Percentiles rank a stretch among this genome's conserved stretches.
These are phyloP conservation scores for Maniola hyperantus DNA, from an alignment of 2,888 invertebrate species.

Conservation along the genomic window DNA sequence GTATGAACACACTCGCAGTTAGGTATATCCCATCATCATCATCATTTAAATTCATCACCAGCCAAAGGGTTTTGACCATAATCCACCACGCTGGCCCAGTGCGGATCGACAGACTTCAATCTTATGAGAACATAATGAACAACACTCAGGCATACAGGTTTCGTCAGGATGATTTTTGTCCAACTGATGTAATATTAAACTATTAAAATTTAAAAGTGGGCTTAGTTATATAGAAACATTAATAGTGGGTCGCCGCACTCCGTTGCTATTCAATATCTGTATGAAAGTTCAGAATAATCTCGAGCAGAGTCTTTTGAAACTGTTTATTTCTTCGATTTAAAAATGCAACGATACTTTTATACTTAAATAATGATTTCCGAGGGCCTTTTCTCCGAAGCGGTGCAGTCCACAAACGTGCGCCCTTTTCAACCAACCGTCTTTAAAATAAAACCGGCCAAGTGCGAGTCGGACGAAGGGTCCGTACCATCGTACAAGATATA, in stretches of 20 bases:
- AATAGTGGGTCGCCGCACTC: constrained; percentile 32
- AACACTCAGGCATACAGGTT: too few species aligned
- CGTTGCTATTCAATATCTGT: constrained; percentile 36
- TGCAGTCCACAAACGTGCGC: neutral
- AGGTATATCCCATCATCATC: too few species aligned
- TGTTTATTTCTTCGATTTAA: constrained; percentile 26
- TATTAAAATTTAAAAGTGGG: constrained; percentile 28
- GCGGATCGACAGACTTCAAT: too few species aligned
- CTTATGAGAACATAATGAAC: too few species aligned
- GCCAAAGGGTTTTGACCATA: too few species aligned
- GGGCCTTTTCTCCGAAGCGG: neutral
- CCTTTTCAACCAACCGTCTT: neutral
- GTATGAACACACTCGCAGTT: too few species aligned
- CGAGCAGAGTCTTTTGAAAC: constrained; percentile 23
- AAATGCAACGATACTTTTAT: constrained; percentile 31
- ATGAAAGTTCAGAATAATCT: constrained; percentile 39
- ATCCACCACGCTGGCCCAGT: too few species aligned
- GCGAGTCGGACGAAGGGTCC: too few species aligned
- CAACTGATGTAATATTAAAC: constrained; percentile 45
- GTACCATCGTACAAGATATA: too few species aligned
- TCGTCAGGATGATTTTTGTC: too few species aligned
- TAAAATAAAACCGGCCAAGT: too few species aligned
- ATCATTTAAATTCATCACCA: too few species aligned
- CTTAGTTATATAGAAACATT: constrained; percentile 33
- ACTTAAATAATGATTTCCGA: constrained; percentile 21